Percentiles rank a stretch among this genome's conserved stretches.
phyloP scores from a whole-genome alignment of 2,113 vertebrate species.

The Nycticebus coucang region DNA sequence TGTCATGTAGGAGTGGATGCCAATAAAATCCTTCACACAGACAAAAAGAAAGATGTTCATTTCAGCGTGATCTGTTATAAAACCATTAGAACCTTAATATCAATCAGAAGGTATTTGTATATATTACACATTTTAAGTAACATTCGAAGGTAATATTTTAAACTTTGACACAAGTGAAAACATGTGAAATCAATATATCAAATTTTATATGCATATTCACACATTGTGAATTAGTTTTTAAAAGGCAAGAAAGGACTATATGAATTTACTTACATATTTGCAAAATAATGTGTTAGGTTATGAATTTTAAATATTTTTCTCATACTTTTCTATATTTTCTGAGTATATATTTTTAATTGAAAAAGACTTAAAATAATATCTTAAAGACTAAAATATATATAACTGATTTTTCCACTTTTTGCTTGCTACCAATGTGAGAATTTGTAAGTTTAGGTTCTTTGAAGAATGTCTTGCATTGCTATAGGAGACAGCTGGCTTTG shows the following conservation, averaged over 20 bases:
- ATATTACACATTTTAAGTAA: background rate
- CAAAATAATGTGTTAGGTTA: background rate
- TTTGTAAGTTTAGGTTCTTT: background rate
- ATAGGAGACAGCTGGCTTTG: background rate
- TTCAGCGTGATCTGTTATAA: background rate
- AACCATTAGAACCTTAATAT: background rate
- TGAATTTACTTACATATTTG: constrained; percentile 34
- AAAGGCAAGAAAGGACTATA: background rate
- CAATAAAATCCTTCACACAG: background rate
- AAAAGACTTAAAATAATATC: background rate
- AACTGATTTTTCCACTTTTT: constrained; percentile 37
- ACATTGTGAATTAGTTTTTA: background rate
- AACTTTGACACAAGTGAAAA: background rate
- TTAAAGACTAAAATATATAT: constrained; percentile 15
- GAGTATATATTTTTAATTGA: constrained; percentile 25
- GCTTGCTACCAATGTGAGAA: background rate
- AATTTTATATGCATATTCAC: background rate
- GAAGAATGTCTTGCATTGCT: constrained; percentile 1
- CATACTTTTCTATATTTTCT: background rate
- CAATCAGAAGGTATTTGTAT: background rate
- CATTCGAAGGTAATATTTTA: constrained; percentile 40
- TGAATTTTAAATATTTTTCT: constrained; percentile 3
- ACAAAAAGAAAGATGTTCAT: background rate
- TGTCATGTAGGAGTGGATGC: background rate
- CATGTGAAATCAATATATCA: constrained; percentile 4